A percentile compares a stretch with the other conserved stretches of the same genome.
These are phyloP conservation scores for Clistopyga incitator DNA, from an alignment of 2,888 invertebrate genomes.

Conservation along the genomic window DNA sequence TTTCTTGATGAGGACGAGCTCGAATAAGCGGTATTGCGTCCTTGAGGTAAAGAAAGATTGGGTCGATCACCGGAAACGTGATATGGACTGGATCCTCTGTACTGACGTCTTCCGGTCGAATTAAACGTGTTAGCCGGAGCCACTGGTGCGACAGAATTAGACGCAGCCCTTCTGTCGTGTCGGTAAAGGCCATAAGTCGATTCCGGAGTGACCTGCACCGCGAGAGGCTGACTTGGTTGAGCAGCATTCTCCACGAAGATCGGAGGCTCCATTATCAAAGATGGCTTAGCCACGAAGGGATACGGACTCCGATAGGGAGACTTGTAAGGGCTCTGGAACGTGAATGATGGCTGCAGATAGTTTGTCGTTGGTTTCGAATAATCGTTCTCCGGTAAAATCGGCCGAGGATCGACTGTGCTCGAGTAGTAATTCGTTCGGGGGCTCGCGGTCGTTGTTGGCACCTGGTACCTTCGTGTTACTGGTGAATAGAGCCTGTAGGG, in stretches of 20 bases:
- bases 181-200: constrained; percentile 58
- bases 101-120: constrained; percentile 43
- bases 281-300: constrained; percentile 68
- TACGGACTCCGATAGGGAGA: constrained; percentile 67
- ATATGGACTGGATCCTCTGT: constrained; percentile 55
- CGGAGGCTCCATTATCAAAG: constrained; percentile 72
- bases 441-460: constrained; percentile 67
- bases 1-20: constrained; percentile 33
- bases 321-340: constrained; percentile 68
- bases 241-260: constrained; percentile 63
- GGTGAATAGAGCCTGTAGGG: constrained; percentile 69
- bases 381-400: constrained; percentile 67
- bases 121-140: constrained; percentile 13
- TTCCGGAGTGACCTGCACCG: constrained; percentile 51
- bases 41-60: not conserved
- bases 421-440: constrained; percentile 70
- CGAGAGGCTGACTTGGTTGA: constrained; percentile 44
- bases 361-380: constrained; percentile 71
- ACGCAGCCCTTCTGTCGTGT: constrained; percentile 47
- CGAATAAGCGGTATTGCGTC: constrained; percentile 3
- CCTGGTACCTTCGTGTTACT: constrained; percentile 60
- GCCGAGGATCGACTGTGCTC: constrained; percentile 71
- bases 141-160: not conserved
- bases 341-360: constrained; percentile 72
- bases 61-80: not conserved